Conservation (phyloP, 2,797 vertebrate genomes). For the Myotis myotis region DNA sequence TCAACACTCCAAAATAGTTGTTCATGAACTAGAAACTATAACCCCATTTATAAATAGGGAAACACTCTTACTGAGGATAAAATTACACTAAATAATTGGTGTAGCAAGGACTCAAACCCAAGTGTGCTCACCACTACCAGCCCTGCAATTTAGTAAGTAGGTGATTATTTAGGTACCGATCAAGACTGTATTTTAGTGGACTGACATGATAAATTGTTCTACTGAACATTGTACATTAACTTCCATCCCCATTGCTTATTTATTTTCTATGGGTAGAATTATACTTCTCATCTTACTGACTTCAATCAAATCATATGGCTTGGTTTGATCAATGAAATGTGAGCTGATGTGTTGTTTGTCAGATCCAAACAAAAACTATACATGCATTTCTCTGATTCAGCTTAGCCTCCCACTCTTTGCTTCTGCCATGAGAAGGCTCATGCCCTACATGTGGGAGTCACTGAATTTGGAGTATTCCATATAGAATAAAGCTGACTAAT, state of each 20-base stretch:
- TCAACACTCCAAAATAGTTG: not conserved
- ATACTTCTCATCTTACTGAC: not conserved
- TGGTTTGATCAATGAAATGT: not conserved
- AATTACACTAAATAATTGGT: not conserved
- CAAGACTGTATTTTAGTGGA: not conserved
- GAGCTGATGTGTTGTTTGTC: not conserved
- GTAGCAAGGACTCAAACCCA: not conserved
- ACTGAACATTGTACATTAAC: too few relatives aligned
- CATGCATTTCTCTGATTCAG: not conserved
- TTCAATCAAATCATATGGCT: not conserved
- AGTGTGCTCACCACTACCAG: not conserved
- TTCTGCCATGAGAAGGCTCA: not conserved
- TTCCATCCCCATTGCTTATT: not conserved
- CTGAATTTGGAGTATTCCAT: not conserved
- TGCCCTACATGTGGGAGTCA: not conserved
- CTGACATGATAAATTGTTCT: not conserved
- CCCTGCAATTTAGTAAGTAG: not conserved
- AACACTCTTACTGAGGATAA: not conserved
- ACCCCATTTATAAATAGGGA: not conserved
- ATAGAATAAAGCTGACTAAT: not conserved
- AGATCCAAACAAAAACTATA: not conserved
- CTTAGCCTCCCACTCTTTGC: not conserved
- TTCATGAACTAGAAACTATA: not conserved
- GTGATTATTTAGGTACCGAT: not conserved
- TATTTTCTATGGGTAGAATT: not conserved